These are phyloP conservation scores for Daphoenositta chrysoptera DNA, from an alignment of 2,113 vertebrate species.

Conservation along the genomic window DNA sequence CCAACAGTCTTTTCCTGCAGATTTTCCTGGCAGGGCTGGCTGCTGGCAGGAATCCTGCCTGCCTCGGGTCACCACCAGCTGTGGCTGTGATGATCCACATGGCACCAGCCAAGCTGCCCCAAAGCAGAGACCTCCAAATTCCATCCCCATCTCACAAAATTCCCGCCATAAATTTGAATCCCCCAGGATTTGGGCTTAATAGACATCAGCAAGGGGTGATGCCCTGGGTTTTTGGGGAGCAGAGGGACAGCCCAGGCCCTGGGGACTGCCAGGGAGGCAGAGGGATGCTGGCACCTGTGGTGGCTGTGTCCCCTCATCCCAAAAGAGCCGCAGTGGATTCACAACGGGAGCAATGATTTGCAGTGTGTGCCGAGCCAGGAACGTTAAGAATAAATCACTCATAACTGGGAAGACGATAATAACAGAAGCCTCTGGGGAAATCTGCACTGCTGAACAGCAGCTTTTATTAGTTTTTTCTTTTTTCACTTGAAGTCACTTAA, in stretches of 20 bases:
- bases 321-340: not conserved
- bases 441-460: not conserved
- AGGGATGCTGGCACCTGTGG: not conserved
- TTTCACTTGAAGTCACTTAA: slow-evolving; percentile 22
- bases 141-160: not conserved
- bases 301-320: not conserved
- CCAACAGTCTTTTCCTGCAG: not conserved
- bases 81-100: rapidly evolving
- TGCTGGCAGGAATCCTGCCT: not conserved
- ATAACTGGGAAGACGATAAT: not conserved
- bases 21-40: not conserved
- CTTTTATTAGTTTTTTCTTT: not conserved
- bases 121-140: not conserved
- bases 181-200: not conserved
- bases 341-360: not conserved
- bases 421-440: not conserved
- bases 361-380: not conserved
- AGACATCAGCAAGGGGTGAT: not conserved
- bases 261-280: not conserved
- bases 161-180: not conserved
- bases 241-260: not conserved
- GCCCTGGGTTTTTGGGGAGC: not conserved
- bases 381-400: not conserved
- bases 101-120: not conserved
- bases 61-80: rapidly evolving